A percentile compares a stretch with the other conserved stretches of the same genome.
phyloP scores from a whole-genome alignment of 2,888 invertebrate species.

The Xylota sylvarum region DNA sequence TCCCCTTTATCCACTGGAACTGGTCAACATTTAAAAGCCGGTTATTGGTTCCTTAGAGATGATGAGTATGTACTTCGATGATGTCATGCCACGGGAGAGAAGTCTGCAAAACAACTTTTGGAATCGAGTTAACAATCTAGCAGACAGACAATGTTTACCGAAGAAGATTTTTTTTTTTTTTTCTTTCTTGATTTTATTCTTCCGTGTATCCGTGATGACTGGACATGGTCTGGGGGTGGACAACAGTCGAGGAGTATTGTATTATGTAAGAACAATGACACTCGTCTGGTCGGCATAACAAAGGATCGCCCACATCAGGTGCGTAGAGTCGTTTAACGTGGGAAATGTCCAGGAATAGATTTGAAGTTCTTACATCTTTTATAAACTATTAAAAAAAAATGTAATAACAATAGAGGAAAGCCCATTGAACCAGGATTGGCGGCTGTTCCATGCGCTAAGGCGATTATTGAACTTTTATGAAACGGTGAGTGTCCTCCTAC shows the following conservation, averaged over 20 bases:
- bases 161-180: constrained; percentile 17
- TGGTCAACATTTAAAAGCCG: constrained; percentile 27
- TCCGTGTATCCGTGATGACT: constrained; percentile 22
- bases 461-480: constrained; percentile 54
- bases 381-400: constrained; percentile 5
- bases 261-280: constrained; percentile 54
- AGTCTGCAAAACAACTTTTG: constrained; percentile 32
- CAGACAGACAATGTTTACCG: constrained; percentile 38
- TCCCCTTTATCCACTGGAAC: background rate
- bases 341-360: constrained; percentile 55
- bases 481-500: constrained; percentile 32
- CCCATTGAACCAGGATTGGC: constrained; percentile 47
- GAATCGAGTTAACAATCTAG: constrained; percentile 45
- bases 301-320: constrained; percentile 52
- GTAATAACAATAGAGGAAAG: constrained; percentile 7
- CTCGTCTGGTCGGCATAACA: constrained; percentile 29
- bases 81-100: constrained; percentile 51
- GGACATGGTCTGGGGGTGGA: constrained; percentile 51
- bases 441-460: constrained; percentile 25
- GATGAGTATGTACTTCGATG: constrained; percentile 49
- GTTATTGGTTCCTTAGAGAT: constrained; percentile 51
- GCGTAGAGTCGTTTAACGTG: constrained; percentile 17
- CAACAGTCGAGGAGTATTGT: constrained; percentile 19
- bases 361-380: constrained; percentile 13
- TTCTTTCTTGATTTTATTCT: background rate